Evolutionary conservation across 35 echinoderm and acorn worm genomes (phyloP), one percentile per base, ranked within the genome.

Genomic region (Chiridota heheva): DNA sequence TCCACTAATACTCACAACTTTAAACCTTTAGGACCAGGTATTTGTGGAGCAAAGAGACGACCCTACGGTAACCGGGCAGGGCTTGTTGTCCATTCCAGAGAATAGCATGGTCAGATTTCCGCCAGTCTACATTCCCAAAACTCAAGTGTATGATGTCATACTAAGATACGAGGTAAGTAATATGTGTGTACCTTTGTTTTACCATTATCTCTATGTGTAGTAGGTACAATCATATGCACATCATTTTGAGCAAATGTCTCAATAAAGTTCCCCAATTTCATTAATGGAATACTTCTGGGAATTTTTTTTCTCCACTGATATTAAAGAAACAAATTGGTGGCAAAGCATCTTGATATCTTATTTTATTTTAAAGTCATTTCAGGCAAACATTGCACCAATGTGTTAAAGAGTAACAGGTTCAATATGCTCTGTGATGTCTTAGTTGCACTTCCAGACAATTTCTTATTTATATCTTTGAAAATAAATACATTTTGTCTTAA

Each of bases 151-250:
- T 82, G 67, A 58, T 42, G 31, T 90, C 8, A 55, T 82, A 61
- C 20, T 96, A 17, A 58, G 92, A 58, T 89, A 90, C 58, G 66
- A 90, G 59, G 92, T 96, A 59, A 69, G 81, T 60, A 37, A 38
- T 20, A 36, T 46, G 4, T 39, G n/a, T 51, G 7, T 51, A 10
- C 20, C 46, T 51, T 51, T 51, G 7, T 51, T n/a, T n/a, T 10
- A 51, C 20, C 20, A 20, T 7, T 7, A 10, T n/a, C 7, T 51
- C 20, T 24, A 18, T 16, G 1, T 56, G 49, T 56, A 56, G 16
- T 56, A 56, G 4, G 16, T 56, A 17, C 24, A n/a, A n/a, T n/a
- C n/a, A n/a, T 37, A 24, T 34, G 65, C 24, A 34, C 40, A 22
- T 39, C 65, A 4, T 69, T 69, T 0, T 69, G 37, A 36, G 33